Percentiles rank a stretch among this genome's conserved stretches.
These are phyloP conservation scores for Drosophila prosaltans DNA, from an alignment of 1,140 invertebrate species.

Conservation along the genomic window DNA sequence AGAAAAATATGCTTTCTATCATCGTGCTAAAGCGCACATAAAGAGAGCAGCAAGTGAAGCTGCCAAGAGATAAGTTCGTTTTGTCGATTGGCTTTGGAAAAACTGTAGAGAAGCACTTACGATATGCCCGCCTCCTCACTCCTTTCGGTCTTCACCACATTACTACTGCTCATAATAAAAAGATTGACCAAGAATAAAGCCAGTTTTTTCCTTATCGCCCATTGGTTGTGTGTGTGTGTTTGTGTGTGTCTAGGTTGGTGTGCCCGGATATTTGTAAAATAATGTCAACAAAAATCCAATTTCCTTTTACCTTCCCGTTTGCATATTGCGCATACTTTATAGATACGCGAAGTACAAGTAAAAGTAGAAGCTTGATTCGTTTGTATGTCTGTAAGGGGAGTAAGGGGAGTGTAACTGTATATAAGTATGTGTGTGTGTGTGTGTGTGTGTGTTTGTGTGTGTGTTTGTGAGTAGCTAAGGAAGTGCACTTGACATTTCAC, in stretches of 20 bases:
- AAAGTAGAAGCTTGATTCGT: constrained; percentile 1
- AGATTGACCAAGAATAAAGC: constrained; percentile 17
- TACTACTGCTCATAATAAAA: constrained; percentile 1
- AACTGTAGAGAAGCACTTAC: constrained; percentile 16
- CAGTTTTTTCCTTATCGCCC: constrained; percentile 10
- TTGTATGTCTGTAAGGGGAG: neutral
- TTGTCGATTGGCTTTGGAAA: constrained; percentile 14
- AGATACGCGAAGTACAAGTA: constrained; percentile 27
- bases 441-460: too few species aligned
- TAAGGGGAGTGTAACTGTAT: too few species aligned
- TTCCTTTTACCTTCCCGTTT: constrained; percentile 76
- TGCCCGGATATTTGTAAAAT: constrained; percentile 76
- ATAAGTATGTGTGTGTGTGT: too few species aligned
- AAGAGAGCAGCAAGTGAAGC: neutral
- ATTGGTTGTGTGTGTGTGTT: constrained; percentile 17
- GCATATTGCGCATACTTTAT: constrained; percentile 57
- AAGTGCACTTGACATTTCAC: constrained; percentile 62
- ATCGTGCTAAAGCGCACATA: constrained; percentile 12
- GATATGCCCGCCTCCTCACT: neutral
- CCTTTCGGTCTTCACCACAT: neutral
- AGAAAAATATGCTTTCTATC: constrained; percentile 8
- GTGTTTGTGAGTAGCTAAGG: neutral
- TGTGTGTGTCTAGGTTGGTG: constrained; percentile 32
- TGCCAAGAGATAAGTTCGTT: constrained; percentile 16
- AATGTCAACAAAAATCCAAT: constrained; percentile 82